Evolutionary conservation across 1,140 invertebrate species (phyloP).

Genomic region (Psilanteris sp.): DNA sequence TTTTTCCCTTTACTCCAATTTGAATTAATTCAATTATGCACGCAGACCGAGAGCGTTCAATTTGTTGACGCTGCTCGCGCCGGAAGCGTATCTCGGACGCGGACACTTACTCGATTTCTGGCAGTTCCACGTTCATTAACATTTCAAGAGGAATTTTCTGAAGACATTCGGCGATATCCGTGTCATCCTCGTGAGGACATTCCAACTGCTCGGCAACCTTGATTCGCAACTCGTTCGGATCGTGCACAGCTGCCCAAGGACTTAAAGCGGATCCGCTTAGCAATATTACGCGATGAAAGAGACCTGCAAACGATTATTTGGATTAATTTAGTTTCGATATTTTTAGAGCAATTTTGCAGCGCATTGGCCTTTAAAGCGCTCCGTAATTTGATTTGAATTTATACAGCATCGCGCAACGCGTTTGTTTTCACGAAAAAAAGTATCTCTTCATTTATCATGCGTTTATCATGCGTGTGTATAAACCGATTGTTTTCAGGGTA

Average conservation of each 20-base stretch:
- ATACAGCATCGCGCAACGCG: too few relatives aligned
- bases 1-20: conserved; percentile 32
- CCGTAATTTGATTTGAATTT: too few relatives aligned
- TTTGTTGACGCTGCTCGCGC: background rate
- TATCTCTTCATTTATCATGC: too few relatives aligned
- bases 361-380: too few relatives aligned
- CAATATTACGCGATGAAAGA: conserved; percentile 91
- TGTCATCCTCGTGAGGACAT: conserved; percentile 78
- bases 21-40: conserved; percentile 55
- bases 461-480: too few relatives aligned
- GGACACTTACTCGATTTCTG: conserved; percentile 80
- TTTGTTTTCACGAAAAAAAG: too few relatives aligned
- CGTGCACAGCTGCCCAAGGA: conserved; percentile 88
- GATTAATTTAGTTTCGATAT: conserved; percentile 21
- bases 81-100: background rate
- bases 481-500: too few relatives aligned
- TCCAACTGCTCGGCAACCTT: conserved; percentile 87
- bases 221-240: conserved; percentile 85
- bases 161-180: conserved; percentile 82
- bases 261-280: conserved; percentile 93
- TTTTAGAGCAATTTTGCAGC: too few relatives aligned
- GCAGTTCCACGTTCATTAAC: conserved; percentile 84
- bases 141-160: conserved; percentile 82
- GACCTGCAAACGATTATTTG: conserved; percentile 81
- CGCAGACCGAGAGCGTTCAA: background rate